phyloP scores from a whole-genome alignment of 2,888 invertebrate species.

The Acronicta aceris region DNA sequence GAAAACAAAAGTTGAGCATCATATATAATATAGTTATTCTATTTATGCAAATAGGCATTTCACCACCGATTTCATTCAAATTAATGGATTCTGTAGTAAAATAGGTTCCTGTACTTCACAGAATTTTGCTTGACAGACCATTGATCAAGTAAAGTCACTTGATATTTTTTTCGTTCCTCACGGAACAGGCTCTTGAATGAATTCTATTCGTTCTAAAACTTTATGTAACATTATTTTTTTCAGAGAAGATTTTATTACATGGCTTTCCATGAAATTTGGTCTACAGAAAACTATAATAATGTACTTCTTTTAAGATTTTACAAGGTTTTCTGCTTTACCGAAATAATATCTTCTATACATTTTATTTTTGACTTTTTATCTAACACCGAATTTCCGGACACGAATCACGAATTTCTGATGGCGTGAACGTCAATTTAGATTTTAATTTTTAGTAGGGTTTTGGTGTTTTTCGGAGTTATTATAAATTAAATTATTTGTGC shows the following conservation, averaged over 20 bases:
- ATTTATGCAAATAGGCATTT: constrained; percentile 19
- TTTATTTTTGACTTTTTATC: background rate
- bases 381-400: too few species aligned
- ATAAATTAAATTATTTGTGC: background rate
- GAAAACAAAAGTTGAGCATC: constrained; percentile 13
- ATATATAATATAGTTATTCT: constrained; percentile 18
- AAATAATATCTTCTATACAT: too few species aligned
- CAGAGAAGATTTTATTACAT: too few species aligned
- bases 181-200: too few species aligned
- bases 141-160: background rate
- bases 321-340: too few species aligned
- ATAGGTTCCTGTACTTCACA: background rate
- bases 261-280: too few species aligned
- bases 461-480: background rate
- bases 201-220: constrained; percentile 13
- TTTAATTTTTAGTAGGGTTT: background rate
- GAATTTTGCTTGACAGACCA: background rate
- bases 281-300: too few species aligned
- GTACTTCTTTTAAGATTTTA: too few species aligned
- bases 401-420: background rate
- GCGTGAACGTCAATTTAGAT: background rate
- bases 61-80: background rate
- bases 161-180: too few species aligned
- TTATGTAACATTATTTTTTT: too few species aligned
- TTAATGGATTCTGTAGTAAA: background rate